A percentile compares a stretch with the other conserved stretches of the same genome.
Evolutionary conservation across 2,797 vertebrate species (phyloP).

Genomic region (Hemitrygon akajei): DNA sequence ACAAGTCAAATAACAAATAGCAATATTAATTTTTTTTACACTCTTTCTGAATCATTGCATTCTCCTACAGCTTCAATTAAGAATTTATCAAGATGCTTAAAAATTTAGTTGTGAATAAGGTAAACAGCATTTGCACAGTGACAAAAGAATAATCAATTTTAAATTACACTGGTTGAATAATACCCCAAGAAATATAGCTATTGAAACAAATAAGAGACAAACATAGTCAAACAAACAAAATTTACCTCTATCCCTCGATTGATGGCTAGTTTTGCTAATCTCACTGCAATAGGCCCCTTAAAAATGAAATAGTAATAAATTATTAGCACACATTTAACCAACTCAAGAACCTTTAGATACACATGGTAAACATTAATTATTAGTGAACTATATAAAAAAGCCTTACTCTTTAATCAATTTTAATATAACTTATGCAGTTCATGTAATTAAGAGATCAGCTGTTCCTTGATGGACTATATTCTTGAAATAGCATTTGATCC

Average conservation of each 20-base stretch:
- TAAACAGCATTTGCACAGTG: not conserved
- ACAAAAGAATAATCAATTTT: not conserved
- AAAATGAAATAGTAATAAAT: slow-evolving; percentile 39
- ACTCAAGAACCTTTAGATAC: not conserved
- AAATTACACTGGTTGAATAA: not conserved
- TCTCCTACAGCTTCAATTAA: not conserved
- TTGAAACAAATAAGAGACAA: not conserved
- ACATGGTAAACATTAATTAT: not conserved
- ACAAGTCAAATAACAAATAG: not conserved
- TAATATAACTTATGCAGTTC: not conserved
- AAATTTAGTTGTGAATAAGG: not conserved
- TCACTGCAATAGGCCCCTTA: slow-evolving; percentile 90
- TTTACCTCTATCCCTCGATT: slow-evolving; percentile 95
- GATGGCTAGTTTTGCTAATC: slow-evolving; percentile 95
- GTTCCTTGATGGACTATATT: not conserved
- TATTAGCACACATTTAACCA: not conserved
- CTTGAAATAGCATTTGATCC: not conserved
- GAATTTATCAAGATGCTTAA: not conserved
- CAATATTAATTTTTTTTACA: not conserved
- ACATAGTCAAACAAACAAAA: slow-evolving; percentile 25
- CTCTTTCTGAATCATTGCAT: not conserved
- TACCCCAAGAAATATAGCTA: not conserved
- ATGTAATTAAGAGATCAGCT: not conserved
- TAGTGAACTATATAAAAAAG: not conserved
- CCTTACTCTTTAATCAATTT: not conserved